Evolutionary conservation across 2,113 vertebrate genomes (phyloP).

Genomic region (Opisthocomus hoazin): DNA sequence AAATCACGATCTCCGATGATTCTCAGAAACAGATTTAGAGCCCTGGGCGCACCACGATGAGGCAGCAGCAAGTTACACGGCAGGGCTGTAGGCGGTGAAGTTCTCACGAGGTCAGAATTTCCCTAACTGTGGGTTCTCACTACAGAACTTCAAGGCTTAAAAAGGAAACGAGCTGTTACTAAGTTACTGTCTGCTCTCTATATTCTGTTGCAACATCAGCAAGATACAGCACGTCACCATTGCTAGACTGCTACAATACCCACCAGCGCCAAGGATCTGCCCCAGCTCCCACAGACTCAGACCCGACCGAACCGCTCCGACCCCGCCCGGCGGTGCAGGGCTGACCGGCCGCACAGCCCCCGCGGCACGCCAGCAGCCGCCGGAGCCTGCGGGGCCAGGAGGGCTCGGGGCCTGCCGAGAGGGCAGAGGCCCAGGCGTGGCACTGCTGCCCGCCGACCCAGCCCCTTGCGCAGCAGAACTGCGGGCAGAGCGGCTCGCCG

Average conservation of each 20-base stretch:
- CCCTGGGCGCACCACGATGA: background rate
- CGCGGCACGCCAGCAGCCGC: rapidly evolving
- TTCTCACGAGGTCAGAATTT: background rate
- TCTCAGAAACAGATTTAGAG: background rate
- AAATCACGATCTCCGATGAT: background rate
- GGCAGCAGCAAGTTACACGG: background rate
- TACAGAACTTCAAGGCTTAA: background rate
- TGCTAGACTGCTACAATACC: background rate
- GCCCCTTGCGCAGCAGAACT: background rate
- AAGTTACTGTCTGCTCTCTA: rapidly evolving
- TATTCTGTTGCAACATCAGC: background rate
- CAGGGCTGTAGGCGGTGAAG: background rate
- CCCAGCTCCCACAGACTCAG: background rate
- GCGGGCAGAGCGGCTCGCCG: background rate
- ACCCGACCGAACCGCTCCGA: background rate
- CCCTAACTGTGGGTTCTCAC: background rate
- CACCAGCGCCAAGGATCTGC: background rate
- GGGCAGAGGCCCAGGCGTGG: background rate
- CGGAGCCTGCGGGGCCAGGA: rapidly evolving
- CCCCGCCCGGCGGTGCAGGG: rapidly evolving
- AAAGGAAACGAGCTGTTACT: background rate
- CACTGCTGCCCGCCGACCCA: rapidly evolving
- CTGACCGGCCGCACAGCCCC: background rate
- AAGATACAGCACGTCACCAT: background rate
- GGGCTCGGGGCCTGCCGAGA: background rate